phyloP scores from a whole-genome alignment of 2,797 vertebrate genomes.

The Stomatorhinus walkeri region DNA sequence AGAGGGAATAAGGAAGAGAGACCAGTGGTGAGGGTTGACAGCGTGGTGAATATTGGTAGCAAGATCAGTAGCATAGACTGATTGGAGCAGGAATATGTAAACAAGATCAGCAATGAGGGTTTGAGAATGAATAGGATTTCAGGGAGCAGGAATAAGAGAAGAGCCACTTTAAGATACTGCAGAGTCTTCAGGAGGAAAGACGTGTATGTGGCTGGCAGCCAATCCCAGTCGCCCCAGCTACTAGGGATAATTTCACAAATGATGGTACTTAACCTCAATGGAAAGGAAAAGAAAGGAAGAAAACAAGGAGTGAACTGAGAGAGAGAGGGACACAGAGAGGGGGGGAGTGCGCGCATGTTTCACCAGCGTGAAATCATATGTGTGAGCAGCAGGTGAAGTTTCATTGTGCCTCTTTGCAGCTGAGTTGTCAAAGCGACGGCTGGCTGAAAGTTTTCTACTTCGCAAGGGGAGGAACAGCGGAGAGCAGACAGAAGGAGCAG shows the following conservation, averaged over 20 bases:
- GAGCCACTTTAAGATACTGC: not conserved
- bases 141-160: not conserved
- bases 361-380: not conserved
- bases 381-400: not conserved
- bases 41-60: not conserved
- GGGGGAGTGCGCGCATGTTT: not conserved
- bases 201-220: constrained; percentile 19
- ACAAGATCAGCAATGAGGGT: not conserved
- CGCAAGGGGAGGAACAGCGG: not conserved
- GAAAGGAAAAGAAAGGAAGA: not conserved
- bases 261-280: constrained; percentile 11
- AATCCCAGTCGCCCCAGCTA: constrained; percentile 30
- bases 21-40: not conserved
- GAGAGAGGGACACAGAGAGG: not conserved
- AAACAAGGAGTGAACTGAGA: not conserved
- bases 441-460: not conserved
- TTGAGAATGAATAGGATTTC: not conserved
- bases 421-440: not conserved
- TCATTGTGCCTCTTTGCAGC: not conserved
- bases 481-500: not conserved
- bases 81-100: not conserved
- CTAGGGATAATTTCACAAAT: constrained; percentile 26
- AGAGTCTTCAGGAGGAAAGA: not conserved
- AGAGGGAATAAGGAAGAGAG: not conserved
- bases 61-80: not conserved